Conservation (phyloP, 1,140 invertebrate species). For the Patella vulgata region DNA sequence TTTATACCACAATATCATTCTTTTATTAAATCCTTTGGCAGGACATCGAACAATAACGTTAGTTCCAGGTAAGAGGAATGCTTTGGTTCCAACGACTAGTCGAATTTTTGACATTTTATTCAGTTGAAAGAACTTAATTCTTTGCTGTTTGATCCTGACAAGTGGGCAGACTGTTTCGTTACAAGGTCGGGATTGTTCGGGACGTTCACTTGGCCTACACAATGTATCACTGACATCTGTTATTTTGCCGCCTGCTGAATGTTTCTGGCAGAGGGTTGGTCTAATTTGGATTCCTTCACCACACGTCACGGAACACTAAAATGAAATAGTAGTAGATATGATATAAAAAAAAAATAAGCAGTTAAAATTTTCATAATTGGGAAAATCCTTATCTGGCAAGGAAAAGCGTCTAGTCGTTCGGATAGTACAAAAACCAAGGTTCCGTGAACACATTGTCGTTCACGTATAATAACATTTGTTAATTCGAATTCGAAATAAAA, state of each 20-base stretch:
- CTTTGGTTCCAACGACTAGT: constrained; percentile 40
- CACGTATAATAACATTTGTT: no score
- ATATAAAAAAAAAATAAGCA: constrained; percentile 1
- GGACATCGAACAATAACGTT: constrained; percentile 43
- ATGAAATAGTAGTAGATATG: background rate
- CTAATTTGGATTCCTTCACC: constrained; percentile 73
- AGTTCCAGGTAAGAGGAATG: constrained; percentile 45
- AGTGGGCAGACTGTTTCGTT: constrained; percentile 36
- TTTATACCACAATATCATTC: constrained; percentile 40
- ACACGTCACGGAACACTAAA: constrained; percentile 76
- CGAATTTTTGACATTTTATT: constrained; percentile 40
- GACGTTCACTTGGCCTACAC: constrained; percentile 33
- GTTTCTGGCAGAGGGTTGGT: constrained; percentile 85
- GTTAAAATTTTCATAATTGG: no score
- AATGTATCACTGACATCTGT: constrained; percentile 33
- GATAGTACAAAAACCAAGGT: no score
- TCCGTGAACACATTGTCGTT: no score
- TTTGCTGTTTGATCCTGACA: constrained; percentile 34
- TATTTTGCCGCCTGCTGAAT: constrained; percentile 22
- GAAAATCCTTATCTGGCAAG: no score
- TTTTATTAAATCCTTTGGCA: constrained; percentile 35
- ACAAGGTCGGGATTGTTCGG: constrained; percentile 23
- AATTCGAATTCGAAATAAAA: no score
- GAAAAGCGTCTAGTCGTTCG: no score
- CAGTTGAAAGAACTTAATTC: constrained; percentile 47